A percentile compares a stretch with the other conserved stretches of the same genome.
phyloP scores from a whole-genome alignment of 1,140 invertebrate species.

The Drosophila ercepeae region DNA sequence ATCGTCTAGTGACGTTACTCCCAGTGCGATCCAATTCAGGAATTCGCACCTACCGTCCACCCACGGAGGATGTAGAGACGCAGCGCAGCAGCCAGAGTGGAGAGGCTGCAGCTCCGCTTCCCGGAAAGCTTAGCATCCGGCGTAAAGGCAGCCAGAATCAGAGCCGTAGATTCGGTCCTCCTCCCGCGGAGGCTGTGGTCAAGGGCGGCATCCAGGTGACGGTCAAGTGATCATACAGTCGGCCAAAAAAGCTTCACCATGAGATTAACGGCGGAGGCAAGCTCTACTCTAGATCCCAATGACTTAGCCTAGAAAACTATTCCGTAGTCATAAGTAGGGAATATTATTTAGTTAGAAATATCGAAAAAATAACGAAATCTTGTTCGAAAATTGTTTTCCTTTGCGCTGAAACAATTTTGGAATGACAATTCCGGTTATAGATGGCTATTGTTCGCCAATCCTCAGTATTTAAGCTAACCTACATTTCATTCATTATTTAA shows the following conservation, averaged over 20 bases:
- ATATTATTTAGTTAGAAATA: conserved; percentile 37
- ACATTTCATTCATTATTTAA: conserved; percentile 33
- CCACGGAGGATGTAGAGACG: conserved; percentile 48
- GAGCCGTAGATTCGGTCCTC: conserved; percentile 62
- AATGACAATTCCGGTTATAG: conserved; percentile 62
- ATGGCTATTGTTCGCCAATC: conserved; percentile 34
- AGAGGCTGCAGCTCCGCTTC: not conserved
- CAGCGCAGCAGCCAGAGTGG: conserved; percentile 40
- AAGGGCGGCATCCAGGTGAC: conserved; percentile 75
- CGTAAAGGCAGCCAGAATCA: conserved; percentile 63
- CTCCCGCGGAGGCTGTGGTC: conserved; percentile 70
- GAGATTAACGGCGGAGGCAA: conserved; percentile 39
- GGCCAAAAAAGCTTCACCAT: conserved; percentile 23
- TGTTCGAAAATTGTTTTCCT: conserved; percentile 72
- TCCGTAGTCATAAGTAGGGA: conserved; percentile 54
- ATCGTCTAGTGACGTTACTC: conserved; percentile 75
- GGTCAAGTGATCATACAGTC: conserved; percentile 52
- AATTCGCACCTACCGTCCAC: conserved; percentile 75
- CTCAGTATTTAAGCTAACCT: conserved; percentile 51
- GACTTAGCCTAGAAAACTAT: conserved; percentile 21
- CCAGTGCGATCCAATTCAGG: conserved; percentile 82
- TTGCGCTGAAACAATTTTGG: conserved; percentile 64
- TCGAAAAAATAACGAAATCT: conserved; percentile 51
- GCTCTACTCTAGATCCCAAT: conserved; percentile 7
- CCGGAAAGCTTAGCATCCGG: conserved; percentile 41